These are phyloP conservation scores for Puma concolor DNA, from an alignment of 2,113 vertebrate genomes.

Conservation along the genomic window DNA sequence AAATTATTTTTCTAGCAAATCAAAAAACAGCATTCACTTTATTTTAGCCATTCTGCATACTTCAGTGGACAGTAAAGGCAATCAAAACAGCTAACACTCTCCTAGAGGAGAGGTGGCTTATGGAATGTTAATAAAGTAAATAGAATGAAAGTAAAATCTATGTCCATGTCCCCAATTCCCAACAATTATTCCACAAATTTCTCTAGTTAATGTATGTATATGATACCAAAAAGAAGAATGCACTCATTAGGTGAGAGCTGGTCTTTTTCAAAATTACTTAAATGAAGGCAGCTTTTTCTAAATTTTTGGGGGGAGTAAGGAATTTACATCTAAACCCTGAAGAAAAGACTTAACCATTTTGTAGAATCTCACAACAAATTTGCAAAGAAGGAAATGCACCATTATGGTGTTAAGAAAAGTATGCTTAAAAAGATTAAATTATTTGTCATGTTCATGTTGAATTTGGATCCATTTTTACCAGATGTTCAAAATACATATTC, in stretches of 20 bases:
- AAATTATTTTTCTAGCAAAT: not conserved
- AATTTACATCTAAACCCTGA: not conserved
- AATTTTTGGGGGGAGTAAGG: not conserved
- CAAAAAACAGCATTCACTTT: not conserved
- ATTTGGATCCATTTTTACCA: not conserved
- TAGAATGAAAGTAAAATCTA: not conserved
- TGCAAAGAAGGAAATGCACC: not conserved
- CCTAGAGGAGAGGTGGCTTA: not conserved
- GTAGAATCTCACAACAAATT: not conserved
- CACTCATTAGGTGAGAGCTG: not conserved
- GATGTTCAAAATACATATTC: not conserved
- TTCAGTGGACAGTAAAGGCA: not conserved
- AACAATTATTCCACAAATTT: not conserved
- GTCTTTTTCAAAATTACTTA: not conserved
- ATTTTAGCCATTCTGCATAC: not conserved
- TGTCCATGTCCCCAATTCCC: not conserved
- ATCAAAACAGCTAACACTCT: not conserved
- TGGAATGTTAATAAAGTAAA: not conserved
- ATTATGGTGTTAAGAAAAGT: not conserved
- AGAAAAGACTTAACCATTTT: not conserved
- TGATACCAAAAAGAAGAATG: not conserved
- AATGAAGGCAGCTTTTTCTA: not conserved
- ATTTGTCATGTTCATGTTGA: not conserved
- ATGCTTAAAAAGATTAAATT: not conserved
- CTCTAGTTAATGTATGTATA: not conserved